These are phyloP conservation scores for Lophochroa leadbeateri DNA, from an alignment of 2,113 vertebrate species.

Conservation along the genomic window DNA sequence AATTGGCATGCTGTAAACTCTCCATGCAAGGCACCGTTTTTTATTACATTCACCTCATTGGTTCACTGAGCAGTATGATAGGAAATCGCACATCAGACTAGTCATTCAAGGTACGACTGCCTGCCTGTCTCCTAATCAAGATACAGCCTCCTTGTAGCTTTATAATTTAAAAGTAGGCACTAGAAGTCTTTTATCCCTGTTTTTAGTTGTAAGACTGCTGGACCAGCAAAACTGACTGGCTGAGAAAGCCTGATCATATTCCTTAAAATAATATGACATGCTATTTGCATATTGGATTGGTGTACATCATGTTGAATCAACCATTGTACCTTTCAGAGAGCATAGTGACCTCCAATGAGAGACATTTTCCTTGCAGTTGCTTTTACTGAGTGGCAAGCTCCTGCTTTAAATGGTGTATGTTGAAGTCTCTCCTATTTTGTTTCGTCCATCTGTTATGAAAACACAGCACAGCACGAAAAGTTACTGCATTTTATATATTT, in stretches of 20 bases:
- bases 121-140: conserved; percentile 33
- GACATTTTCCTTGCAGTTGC: not conserved
- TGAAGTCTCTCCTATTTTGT: not conserved
- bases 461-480: not conserved
- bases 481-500: not conserved
- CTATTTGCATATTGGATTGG: not conserved
- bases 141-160: not conserved
- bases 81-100: conserved; percentile 2
- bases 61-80: conserved; percentile 35
- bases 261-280: not conserved
- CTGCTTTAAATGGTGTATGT: not conserved
- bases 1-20: conserved; percentile 33
- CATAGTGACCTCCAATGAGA: conserved; percentile 16
- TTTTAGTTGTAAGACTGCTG: not conserved
- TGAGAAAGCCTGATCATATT: conserved; percentile 3
- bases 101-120: not conserved
- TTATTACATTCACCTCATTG: conserved; percentile 32
- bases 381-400: not conserved
- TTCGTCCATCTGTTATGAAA: not conserved
- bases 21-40: conserved; percentile 1
- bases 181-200: conserved; percentile 13
- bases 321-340: not conserved
- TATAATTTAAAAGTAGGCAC: conserved; percentile 5
- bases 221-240: not conserved
- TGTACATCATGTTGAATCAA: not conserved